Percentiles rank a stretch among this genome's conserved stretches.
Evolutionary conservation across 2,888 invertebrate species (phyloP).

Genomic region (Erebia palarica): DNA sequence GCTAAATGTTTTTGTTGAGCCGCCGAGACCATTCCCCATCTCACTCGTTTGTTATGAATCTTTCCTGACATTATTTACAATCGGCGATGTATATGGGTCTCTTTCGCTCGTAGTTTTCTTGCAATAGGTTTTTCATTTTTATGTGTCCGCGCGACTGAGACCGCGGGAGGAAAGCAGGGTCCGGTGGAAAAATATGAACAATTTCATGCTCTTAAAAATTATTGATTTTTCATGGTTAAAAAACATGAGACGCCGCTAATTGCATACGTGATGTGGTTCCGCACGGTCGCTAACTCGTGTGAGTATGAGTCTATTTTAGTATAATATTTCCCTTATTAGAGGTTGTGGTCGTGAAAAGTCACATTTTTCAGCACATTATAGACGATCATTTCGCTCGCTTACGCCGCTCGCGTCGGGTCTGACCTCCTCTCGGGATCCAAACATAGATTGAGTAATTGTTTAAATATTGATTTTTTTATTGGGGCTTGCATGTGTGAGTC

Average conservation of each 20-base stretch:
- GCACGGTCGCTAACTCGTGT: constrained; percentile 55
- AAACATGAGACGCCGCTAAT: constrained; percentile 63
- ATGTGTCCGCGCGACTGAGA: constrained; percentile 68
- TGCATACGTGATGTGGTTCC: constrained; percentile 66
- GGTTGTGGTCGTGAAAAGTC: constrained; percentile 68
- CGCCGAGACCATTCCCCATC: constrained; percentile 58
- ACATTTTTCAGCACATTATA: constrained; percentile 71
- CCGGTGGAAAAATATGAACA: constrained; percentile 78
- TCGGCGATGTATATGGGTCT: constrained; percentile 69
- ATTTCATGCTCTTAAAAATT: constrained; percentile 77
- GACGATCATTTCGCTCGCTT: constrained; percentile 59
- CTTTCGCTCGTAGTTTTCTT: constrained; percentile 73
- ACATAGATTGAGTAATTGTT: constrained; percentile 56
- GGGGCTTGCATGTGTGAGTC: constrained; percentile 60
- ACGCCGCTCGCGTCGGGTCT: constrained; percentile 38
- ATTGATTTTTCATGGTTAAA: constrained; percentile 80
- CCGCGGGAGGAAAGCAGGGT: constrained; percentile 62
- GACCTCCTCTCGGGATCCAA: constrained; percentile 42
- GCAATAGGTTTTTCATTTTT: constrained; percentile 78
- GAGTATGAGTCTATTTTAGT: constrained; percentile 65
- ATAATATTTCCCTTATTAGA: constrained; percentile 62
- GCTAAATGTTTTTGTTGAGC: constrained; percentile 61
- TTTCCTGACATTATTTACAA: constrained; percentile 77
- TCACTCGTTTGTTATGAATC: constrained; percentile 78
- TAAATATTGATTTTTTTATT: constrained; percentile 74